Evolutionary conservation across 2,797 vertebrate genomes (phyloP), one percentile per base, ranked within the genome.

Genomic region (Phoebastria nigripes): DNA sequence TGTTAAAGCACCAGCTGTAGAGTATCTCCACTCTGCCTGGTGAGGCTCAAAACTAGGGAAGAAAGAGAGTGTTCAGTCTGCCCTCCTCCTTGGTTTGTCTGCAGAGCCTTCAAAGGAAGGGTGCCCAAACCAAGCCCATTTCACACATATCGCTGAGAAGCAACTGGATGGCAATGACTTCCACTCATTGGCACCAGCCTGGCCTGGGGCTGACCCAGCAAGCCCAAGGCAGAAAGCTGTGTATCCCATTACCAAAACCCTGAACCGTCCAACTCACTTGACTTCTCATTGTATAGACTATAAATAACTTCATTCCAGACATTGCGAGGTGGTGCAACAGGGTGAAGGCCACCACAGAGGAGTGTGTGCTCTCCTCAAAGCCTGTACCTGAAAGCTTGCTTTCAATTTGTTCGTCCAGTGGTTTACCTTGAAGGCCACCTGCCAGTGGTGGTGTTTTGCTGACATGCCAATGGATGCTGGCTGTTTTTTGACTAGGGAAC

Each of bases 231-330:
- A 91, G 86, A 79, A 89, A 92, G 28, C 41, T 73, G 52, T 65
- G 67, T 89, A 93, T 95, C 78, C 67, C 52, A 22, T 93, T 92
- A 85, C 90, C 44, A 89, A 89, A 87, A 73, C 46, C 29, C 56
- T n/a, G 52, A 96, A 82, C 46, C 4, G 15, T 85, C n/a, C 78
- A 82, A 80, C 20, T 94, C 71, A 69, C 39, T 92, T 8, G 52
- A 71, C 59, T 70, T 93, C 47, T 95, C 65, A 47, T 95, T 90
- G 88, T 93, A 26, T 87, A 82, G 67, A 29, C 33, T 79, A 79
- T 76, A 94, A 95, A 95, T 93, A 91, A 69, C 63, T 86, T 79
- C 15, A 83, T 83, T 93, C 69, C 82, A 88, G 70, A 78, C 82
- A 88, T 58, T 86, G 46, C 51, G 82, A 88, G 87, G 46, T 81